A percentile compares a stretch with the other conserved stretches of the same genome.
Conservation (phyloP, 2,113 vertebrate genomes). For the Ammodytes dubius region DNA sequence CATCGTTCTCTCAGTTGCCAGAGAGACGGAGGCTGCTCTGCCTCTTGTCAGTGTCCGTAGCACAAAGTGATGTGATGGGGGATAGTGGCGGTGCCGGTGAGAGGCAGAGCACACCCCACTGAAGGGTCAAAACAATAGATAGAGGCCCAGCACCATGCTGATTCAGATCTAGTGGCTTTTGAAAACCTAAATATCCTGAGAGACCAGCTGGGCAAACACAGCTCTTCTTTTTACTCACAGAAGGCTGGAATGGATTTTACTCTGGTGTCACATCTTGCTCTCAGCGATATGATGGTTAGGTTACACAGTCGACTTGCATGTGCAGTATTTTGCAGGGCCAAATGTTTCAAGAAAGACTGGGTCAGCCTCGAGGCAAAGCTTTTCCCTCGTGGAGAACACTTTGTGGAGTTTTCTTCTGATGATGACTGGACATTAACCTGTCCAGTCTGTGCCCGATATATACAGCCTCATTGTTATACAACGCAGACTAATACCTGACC, state of each 20-base stretch:
- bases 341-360: not conserved
- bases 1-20: not conserved
- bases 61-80: slow-evolving; percentile 42
- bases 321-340: not conserved
- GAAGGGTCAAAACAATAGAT: slow-evolving; percentile 76
- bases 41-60: slow-evolving; percentile 10
- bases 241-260: slow-evolving; percentile 11
- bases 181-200: not conserved
- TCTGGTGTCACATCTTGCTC: slow-evolving; percentile 6
- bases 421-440: slow-evolving; percentile 1
- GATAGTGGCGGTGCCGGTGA: slow-evolving; percentile 55
- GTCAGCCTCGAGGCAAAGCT: not conserved
- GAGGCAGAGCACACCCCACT: slow-evolving; percentile 9
- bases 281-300: slow-evolving; percentile 10
- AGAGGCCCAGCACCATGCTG: slow-evolving; percentile 38
- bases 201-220: slow-evolving; percentile 36
- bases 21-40: not conserved
- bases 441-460: slow-evolving; percentile 4
- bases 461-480: slow-evolving; percentile 39
- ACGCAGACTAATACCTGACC: slow-evolving; percentile 51
- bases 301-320: slow-evolving; percentile 3
- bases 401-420: slow-evolving; percentile 18
- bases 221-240: not conserved
- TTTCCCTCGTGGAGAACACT: slow-evolving; percentile 4
- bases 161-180: slow-evolving; percentile 54